Percentiles rank a stretch among this genome's conserved stretches.
phyloP scores from a whole-genome alignment of 2,113 vertebrate species.

The Etheostoma spectabile region DNA sequence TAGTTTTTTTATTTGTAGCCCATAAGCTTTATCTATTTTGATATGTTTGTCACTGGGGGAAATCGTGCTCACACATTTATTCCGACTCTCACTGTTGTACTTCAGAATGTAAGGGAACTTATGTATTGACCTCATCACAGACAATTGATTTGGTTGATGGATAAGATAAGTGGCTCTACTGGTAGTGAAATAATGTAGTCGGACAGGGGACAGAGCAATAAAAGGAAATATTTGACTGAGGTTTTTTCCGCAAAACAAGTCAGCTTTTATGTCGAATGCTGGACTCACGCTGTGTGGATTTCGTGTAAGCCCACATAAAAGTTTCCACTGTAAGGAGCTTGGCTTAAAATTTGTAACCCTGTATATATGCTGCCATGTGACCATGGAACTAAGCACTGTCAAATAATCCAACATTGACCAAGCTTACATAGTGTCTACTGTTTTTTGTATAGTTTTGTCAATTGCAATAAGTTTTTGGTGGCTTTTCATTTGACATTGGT shows the following conservation, averaged over 20 bases:
- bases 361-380: background rate
- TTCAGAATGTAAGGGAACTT: slow-evolving; percentile 12
- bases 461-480: background rate
- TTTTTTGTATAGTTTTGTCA: background rate
- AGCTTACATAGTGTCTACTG: background rate
- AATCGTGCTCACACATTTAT: slow-evolving; percentile 15
- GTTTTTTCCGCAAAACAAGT: background rate
- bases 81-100: background rate
- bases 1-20: background rate
- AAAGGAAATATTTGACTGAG: background rate
- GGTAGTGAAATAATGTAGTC: background rate
- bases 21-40: background rate
- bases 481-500: background rate
- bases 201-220: background rate
- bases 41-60: slow-evolving; percentile 11
- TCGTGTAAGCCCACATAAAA: slow-evolving; percentile 25
- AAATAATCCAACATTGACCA: background rate
- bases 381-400: background rate
- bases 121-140: background rate
- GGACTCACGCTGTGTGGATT: slow-evolving; percentile 28
- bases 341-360: slow-evolving; percentile 32
- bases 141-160: background rate
- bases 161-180: background rate
- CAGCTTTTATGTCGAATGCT: slow-evolving; percentile 10
- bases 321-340: slow-evolving; percentile 32